Conservation (phyloP, 2,113 vertebrate genomes). For the Halcyon malimbica region DNA sequence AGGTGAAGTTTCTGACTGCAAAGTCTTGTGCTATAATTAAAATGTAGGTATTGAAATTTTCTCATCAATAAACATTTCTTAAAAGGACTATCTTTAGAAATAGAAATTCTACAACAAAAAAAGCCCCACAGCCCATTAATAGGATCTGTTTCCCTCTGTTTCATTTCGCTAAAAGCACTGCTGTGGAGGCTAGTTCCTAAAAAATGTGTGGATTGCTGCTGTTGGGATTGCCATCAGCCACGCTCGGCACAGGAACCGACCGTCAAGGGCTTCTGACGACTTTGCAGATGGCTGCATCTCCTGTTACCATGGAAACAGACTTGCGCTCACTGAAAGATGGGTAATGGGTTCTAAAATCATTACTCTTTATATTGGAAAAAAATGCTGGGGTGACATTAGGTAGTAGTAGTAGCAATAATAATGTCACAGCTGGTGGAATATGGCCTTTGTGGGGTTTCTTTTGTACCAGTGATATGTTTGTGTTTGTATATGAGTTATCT, state of each 20-base stretch:
- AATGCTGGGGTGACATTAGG: not conserved
- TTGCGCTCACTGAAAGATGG: not conserved
- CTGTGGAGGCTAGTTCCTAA: not conserved
- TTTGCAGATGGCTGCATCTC: not conserved
- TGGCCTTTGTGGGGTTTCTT: not conserved
- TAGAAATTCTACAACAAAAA: not conserved
- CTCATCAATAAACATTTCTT: not conserved
- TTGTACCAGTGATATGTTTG: not conserved
- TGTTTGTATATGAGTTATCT: not conserved
- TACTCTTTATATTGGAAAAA: not conserved
- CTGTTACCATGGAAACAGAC: conserved; percentile 22
- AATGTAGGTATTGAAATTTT: not conserved
- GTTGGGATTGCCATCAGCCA: not conserved
- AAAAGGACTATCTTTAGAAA: not conserved
- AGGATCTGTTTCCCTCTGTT: not conserved
- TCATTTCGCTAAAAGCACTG: not conserved
- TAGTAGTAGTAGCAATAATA: not conserved
- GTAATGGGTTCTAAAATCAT: not conserved
- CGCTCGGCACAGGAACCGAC: not conserved
- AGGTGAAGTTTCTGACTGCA: not conserved
- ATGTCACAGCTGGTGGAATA: not conserved
- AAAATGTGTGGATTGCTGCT: not conserved
- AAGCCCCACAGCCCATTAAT: not conserved
- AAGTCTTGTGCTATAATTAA: not conserved
- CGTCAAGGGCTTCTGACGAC: not conserved